Evolutionary conservation across 1,140 invertebrate genomes (phyloP).

Genomic region (Ruditapes philippinarum): DNA sequence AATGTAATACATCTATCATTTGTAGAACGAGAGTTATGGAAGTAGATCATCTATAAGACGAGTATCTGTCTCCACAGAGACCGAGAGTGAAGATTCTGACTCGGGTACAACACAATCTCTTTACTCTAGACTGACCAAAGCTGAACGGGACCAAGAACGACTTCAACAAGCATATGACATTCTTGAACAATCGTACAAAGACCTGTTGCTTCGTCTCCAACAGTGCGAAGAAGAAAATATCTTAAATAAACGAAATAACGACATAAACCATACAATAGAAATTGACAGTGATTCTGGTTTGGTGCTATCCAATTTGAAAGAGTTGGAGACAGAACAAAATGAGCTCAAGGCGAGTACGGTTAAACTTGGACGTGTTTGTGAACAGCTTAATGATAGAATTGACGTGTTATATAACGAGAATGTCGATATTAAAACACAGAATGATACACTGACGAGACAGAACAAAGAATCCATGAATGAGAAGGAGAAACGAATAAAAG

Average conservation of each 20-base stretch:
- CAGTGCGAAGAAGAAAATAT: background rate
- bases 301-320: background rate
- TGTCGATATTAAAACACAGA: background rate
- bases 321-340: constrained; percentile 23
- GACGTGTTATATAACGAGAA: constrained; percentile 41
- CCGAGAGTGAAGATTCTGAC: background rate
- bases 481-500: constrained; percentile 39
- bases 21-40: no score
- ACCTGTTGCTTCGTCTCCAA: background rate
- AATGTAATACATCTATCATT: no score
- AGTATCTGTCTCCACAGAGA: background rate
- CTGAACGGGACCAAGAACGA: constrained; percentile 26
- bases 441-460: constrained; percentile 32
- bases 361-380: background rate
- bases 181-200: constrained; percentile 23
- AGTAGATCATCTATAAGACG: no score
- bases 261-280: background rate
- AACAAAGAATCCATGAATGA: constrained; percentile 37
- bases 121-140: background rate
- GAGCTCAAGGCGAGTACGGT: background rate
- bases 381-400: constrained; percentile 8
- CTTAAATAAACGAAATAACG: background rate
- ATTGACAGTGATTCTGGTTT: background rate
- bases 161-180: constrained; percentile 18
- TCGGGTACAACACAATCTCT: background rate